phyloP scores from a whole-genome alignment of 2,888 invertebrate genomes.

The Drosophila limbata region DNA sequence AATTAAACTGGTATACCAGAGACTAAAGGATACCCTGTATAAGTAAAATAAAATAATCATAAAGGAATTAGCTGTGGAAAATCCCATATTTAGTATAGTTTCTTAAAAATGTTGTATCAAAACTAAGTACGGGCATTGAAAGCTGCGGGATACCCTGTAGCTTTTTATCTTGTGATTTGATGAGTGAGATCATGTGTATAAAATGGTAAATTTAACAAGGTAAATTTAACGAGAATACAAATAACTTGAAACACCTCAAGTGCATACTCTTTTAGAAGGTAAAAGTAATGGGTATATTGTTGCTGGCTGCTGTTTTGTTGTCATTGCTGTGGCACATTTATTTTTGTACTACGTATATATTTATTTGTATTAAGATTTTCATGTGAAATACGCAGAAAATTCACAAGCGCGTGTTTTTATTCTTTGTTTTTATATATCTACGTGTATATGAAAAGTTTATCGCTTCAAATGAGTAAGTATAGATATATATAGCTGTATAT shows the following conservation, averaged over 20 bases:
- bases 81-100: no score
- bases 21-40: slow-evolving; percentile 9
- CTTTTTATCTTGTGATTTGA: no score
- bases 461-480: slow-evolving; percentile 11
- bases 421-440: slow-evolving; percentile 7
- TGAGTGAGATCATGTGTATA: no score
- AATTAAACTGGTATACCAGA: not conserved
- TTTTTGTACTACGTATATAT: slow-evolving; percentile 43
- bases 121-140: no score
- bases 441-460: slow-evolving; percentile 35
- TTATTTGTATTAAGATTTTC: slow-evolving; percentile 55
- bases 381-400: slow-evolving; percentile 50
- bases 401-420: slow-evolving; percentile 59
- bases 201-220: no score
- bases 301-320: slow-evolving; percentile 26
- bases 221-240: no score
- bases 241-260: no score
- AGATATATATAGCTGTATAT: slow-evolving; percentile 5
- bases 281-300: slow-evolving; percentile 9
- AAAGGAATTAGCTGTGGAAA: not conserved
- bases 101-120: no score
- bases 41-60: not conserved
- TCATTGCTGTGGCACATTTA: slow-evolving; percentile 34
- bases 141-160: no score
- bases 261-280: not conserved